Base-by-base conservation (phyloP, 2,888 invertebrate genomes). In the Tetragonula carbonaria region DNA sequence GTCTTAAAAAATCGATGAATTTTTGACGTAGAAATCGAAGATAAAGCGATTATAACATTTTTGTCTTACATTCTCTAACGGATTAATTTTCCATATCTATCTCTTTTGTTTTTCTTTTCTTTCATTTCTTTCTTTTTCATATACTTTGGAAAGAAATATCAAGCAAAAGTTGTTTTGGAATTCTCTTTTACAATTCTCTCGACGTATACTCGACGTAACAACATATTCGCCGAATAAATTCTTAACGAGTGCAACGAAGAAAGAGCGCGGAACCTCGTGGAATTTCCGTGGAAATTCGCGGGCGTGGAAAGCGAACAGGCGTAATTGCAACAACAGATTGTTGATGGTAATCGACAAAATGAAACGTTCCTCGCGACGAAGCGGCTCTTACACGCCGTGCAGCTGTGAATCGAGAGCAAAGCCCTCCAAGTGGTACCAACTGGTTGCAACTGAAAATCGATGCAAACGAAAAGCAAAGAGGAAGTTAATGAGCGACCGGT, bases 401-500 rank as follows among this genome's bases (percentile, higher is more conserved):
- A 76, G 63, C 68, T 76, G 73, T 50, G 76, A n/a, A 70, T 63
- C 59, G 53, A 53, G 55, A 65, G 76, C 70, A 50, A 51, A 51
- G 59, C 50, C 23, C 73, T 23, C 28, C 63, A 76, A 78, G 74
- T 62, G 78, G 74, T 67, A 8, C 50, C 45, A 55, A 73, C 63
- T 38, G 38, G 70, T 62, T 38, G 59, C 63, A 74, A 74, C 74
- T 66, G 82, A 79, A 74, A 77, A 81, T 81, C 59, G 45, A 73
- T 71, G 72, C 28, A 71, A 71, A 88, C 85, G 82, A 86, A 87
- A 85, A 78, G 74, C 79, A 86, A 78, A 86, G 86, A 66, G 85
- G 84, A 79, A 67, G 70, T 83, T 89, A 88, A 89, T 86, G 88
- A 90, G 85, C 76, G 74, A 51, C 86, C 59, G 68, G 55, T 66